These are phyloP conservation scores for Pseudococcus jackbeardsleyi DNA, from an alignment of 2,888 invertebrate genomes.

Conservation along the genomic window DNA sequence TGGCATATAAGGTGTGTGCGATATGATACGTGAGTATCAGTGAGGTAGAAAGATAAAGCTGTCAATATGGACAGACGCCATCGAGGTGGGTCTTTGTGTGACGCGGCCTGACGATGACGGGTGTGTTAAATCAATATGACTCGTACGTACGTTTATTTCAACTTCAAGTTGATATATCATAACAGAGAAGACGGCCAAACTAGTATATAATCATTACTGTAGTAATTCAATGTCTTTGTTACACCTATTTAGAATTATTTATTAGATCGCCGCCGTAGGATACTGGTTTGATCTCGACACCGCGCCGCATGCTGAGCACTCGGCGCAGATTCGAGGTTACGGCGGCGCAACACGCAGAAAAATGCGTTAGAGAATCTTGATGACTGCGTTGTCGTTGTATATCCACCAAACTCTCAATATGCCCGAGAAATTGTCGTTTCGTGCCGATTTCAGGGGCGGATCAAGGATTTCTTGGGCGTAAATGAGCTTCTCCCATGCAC, in stretches of 20 bases:
- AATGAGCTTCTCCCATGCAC: background rate
- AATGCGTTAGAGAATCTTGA: background rate
- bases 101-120: background rate
- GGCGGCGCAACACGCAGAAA: background rate
- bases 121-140: constrained; percentile 38
- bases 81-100: constrained; percentile 42
- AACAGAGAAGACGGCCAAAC: background rate
- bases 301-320: background rate
- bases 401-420: background rate
- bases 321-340: constrained; percentile 30
- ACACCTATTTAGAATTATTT: constrained; percentile 61
- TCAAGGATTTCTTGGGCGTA: constrained; percentile 47
- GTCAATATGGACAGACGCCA: constrained; percentile 34
- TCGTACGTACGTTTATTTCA: constrained; percentile 17
- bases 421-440: constrained; percentile 15
- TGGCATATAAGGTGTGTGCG: background rate
- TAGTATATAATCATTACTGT: constrained; percentile 45
- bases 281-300: constrained; percentile 29
- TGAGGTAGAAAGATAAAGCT: background rate
- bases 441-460: constrained; percentile 54
- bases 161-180: background rate
- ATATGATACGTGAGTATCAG: background rate
- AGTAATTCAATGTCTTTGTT: constrained; percentile 58
- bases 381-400: background rate
- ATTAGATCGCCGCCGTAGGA: constrained; percentile 47